Conservation (phyloP, 2,888 invertebrate species). For the Resseliella maxima region DNA sequence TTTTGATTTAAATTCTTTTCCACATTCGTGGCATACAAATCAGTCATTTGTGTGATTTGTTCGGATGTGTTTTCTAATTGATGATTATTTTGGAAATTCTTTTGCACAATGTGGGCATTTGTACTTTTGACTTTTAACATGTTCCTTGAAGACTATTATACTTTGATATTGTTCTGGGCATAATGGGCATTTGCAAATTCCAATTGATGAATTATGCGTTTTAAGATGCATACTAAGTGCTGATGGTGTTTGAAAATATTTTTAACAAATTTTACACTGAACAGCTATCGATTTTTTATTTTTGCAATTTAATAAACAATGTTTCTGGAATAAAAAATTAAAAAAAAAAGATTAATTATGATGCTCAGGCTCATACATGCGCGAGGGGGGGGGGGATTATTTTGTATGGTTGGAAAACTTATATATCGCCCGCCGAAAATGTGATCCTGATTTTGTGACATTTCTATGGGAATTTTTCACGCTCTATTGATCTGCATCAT, state of each 20-base stretch:
- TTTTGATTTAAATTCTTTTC: constrained; percentile 71
- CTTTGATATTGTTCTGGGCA: constrained; percentile 77
- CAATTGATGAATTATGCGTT: constrained; percentile 69
- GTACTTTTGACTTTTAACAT: constrained; percentile 75
- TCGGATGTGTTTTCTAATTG: constrained; percentile 79
- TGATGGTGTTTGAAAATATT: constrained; percentile 78
- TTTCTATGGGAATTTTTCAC: too few relatives aligned
- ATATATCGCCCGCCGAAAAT: too few relatives aligned
- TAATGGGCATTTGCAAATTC: constrained; percentile 74
- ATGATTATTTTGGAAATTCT: constrained; percentile 76
- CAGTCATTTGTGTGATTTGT: constrained; percentile 78
- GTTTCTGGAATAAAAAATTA: constrained; percentile 67
- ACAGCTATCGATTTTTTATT: constrained; percentile 77
- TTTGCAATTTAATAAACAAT: constrained; percentile 74
- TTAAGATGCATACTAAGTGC: constrained; percentile 79
- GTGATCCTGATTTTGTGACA: too few relatives aligned
- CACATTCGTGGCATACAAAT: constrained; percentile 76
- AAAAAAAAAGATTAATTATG: too few relatives aligned
- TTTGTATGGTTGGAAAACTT: too few relatives aligned
- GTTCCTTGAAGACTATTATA: constrained; percentile 74
- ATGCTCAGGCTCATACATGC: too few relatives aligned
- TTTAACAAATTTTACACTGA: constrained; percentile 74
- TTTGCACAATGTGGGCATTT: constrained; percentile 78
- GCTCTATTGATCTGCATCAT: too few relatives aligned
- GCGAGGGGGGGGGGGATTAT: too few relatives aligned